Base-by-base conservation (phyloP, 2,797 vertebrate species). In the Mormyrops attenuatus region DNA sequence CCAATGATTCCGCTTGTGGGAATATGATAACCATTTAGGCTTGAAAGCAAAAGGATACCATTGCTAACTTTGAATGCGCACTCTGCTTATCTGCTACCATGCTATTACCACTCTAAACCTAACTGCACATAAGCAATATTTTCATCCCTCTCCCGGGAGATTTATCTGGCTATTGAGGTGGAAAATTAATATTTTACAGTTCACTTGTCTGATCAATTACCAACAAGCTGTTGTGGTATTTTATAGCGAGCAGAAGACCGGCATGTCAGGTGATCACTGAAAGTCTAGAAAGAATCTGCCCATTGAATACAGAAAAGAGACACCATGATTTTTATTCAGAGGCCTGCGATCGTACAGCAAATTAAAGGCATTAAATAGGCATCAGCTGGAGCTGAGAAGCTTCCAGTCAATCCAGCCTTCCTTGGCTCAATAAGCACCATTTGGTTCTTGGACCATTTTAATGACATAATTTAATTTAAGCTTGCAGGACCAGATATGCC, bases 111-210 rank as follows among this genome's bases (percentile, higher is more conserved):
- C 92, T 93, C 95, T 94, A 93, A 87, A 96, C 96, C 96, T 97
- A 95, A 94, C 96, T 96, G 97, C 97, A 97, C 97, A 98, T 98
- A 97, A 97, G 97, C 97, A 99, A 98, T 98, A 98, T 98, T 98
- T 97, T 97, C 95, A 97, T 77, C 88, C 82, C 88, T 53, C 96
- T 98, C 98, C 97, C 97, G 49, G 93, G 97, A 98, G 98, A 98
- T 98, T 98, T 98, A 98, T 98, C 97, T 99, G 97, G 96, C 96
- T 97, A 97, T 97, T 99, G 97, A 98, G 98, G 98, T 98, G 99
- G 98, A 99, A 99, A 99, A 99, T 99, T 97, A 99, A 99, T 99
- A 99, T 99, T 99, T 99, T 99, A 99, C 98, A 99, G 97, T 99
- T 98, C 97, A 98, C 97, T 99, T 98, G 97, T 97, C 98, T 99